phyloP scores from a whole-genome alignment of 2,888 invertebrate species.

The Helleia helle region DNA sequence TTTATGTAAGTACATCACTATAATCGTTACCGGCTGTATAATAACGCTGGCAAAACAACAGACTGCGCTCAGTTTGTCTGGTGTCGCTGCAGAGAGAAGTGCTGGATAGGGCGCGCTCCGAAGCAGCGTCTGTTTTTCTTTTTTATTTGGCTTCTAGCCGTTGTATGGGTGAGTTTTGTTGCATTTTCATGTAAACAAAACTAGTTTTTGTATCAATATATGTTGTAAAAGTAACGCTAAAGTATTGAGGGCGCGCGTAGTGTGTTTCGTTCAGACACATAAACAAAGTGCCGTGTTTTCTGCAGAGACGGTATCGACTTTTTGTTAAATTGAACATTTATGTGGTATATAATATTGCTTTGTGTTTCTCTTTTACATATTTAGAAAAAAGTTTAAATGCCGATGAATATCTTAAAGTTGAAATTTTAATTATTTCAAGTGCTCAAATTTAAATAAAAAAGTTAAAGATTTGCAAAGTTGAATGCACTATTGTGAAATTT shows the following conservation, averaged over 20 bases:
- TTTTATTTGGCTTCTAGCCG: slow-evolving; percentile 75
- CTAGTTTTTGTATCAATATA: slow-evolving; percentile 3
- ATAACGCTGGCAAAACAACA: slow-evolving; percentile 39
- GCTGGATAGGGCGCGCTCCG: slow-evolving; percentile 54
- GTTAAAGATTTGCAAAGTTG: too few species aligned
- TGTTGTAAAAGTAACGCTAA: not conserved
- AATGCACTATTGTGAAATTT: too few species aligned
- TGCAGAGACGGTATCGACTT: not conserved
- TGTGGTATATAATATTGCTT: too few species aligned
- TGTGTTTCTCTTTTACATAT: too few species aligned
- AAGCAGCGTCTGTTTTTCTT: slow-evolving; percentile 59
- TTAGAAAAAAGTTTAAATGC: too few species aligned
- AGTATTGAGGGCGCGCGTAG: not conserved
- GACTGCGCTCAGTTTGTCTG: slow-evolving; percentile 60
- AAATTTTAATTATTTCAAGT: too few species aligned
- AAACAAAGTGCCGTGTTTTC: not conserved
- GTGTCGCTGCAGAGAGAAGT: slow-evolving; percentile 41
- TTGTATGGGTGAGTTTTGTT: slow-evolving; percentile 69
- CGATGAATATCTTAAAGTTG: too few species aligned
- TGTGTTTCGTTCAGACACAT: not conserved
- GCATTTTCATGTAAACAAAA: slow-evolving; percentile 13
- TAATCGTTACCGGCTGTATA: slow-evolving; percentile 31
- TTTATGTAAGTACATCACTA: slow-evolving; percentile 26
- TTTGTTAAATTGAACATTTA: too few species aligned
- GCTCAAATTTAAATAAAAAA: too few species aligned